Conservation (phyloP, 1,140 invertebrate genomes). For the Sipha flava region DNA sequence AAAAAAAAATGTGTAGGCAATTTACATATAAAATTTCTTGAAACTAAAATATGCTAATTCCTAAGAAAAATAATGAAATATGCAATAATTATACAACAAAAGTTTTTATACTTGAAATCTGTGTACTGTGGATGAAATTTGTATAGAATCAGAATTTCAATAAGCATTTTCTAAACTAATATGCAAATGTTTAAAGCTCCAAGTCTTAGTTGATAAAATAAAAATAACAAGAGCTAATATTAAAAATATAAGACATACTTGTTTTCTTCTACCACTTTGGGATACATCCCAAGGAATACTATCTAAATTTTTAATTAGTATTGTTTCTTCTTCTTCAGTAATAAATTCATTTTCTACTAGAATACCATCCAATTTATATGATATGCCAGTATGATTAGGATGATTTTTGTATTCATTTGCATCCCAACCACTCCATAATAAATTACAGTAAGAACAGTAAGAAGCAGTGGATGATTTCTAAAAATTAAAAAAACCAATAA, state of each 20-base stretch:
- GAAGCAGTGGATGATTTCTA: conserved; percentile 40
- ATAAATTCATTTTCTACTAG: conserved; percentile 70
- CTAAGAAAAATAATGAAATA: too few species aligned
- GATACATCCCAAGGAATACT: conserved; percentile 78
- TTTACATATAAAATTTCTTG: too few species aligned
- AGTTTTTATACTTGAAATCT: too few species aligned
- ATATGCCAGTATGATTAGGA: conserved; percentile 52
- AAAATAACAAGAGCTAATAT: too few species aligned
- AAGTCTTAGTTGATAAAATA: too few species aligned
- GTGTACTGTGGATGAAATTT: too few species aligned
- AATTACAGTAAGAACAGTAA: conserved; percentile 66
- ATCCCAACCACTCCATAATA: conserved; percentile 65
- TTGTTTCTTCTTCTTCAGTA: conserved; percentile 57
- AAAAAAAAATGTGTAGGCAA: background rate
- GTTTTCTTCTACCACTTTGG: conserved; percentile 91
- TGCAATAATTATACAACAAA: too few species aligned
- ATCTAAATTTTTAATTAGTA: conserved; percentile 65
- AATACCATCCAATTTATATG: conserved; percentile 48
- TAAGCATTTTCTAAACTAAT: too few species aligned
- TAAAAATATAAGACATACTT: conserved; percentile 53
- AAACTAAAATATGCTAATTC: too few species aligned
- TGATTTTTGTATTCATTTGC: conserved; percentile 52
- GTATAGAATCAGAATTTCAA: too few species aligned
- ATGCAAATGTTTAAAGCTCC: too few species aligned
- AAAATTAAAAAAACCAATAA: conserved; percentile 29